These are phyloP conservation scores for Drosophila antonietae DNA, from an alignment of 2,888 invertebrate genomes.

Conservation along the genomic window DNA sequence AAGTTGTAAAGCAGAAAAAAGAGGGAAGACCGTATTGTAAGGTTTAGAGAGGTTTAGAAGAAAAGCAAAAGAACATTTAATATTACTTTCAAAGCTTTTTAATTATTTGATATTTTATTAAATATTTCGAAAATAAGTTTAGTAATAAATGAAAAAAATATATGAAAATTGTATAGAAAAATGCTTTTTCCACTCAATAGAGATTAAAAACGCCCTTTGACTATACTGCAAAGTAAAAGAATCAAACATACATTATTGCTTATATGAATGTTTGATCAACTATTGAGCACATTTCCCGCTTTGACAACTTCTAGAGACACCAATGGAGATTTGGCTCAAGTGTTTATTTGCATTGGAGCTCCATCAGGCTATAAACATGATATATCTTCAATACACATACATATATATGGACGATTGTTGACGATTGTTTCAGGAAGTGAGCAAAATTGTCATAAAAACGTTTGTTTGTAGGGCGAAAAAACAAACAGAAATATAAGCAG, in stretches of 20 bases:
- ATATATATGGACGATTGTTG: constrained; percentile 10
- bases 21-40: too few species aligned
- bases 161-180: too few species aligned
- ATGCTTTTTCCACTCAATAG: too few species aligned
- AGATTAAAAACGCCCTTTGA: too few species aligned
- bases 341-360: constrained; percentile 63
- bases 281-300: constrained; percentile 26
- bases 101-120: too few species aligned
- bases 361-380: not conserved
- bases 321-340: constrained; percentile 31
- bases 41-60: too few species aligned
- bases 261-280: not conserved
- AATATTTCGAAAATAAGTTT: too few species aligned
- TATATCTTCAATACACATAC: not conserved
- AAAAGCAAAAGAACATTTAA: too few species aligned
- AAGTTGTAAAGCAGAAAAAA: not conserved
- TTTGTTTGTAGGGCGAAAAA: constrained; percentile 30
- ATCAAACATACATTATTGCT: not conserved
- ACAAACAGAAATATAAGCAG: constrained; percentile 10
- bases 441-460: constrained; percentile 30
- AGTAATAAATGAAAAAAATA: too few species aligned
- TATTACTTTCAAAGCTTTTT: too few species aligned
- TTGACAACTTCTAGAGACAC: constrained; percentile 29
- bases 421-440: constrained; percentile 38
- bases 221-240: not conserved